These are phyloP conservation scores for Cerastis leucographa DNA, from an alignment of 2,888 invertebrate genomes.

Conservation along the genomic window DNA sequence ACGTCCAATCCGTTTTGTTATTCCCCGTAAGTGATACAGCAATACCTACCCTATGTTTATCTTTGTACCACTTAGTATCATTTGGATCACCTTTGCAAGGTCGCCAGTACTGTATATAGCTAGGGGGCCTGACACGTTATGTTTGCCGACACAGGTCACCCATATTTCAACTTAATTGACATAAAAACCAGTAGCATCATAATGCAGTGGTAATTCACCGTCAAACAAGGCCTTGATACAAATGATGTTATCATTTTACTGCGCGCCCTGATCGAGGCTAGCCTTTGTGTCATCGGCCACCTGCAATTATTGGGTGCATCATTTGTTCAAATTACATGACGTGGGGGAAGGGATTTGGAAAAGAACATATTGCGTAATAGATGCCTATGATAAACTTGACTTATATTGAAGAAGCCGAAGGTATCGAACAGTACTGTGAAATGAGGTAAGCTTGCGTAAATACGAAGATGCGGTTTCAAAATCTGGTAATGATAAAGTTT, in stretches of 20 bases:
- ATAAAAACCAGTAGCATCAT: slow-evolving; percentile 44
- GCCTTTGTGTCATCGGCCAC: slow-evolving; percentile 72
- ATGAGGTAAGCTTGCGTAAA: background rate
- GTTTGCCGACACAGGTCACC: background rate
- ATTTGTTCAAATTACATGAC: slow-evolving; percentile 51
- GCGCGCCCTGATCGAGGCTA: slow-evolving; percentile 78
- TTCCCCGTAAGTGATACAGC: background rate
- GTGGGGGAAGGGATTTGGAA: slow-evolving; percentile 16
- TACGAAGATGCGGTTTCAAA: background rate
- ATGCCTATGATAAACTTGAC: background rate
- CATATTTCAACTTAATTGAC: slow-evolving; percentile 29
- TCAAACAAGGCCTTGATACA: slow-evolving; percentile 73
- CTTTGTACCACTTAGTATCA: background rate
- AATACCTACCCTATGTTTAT: slow-evolving; percentile 1
- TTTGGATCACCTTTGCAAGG: background rate
- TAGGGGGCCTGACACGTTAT: background rate
- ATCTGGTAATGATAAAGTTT: background rate
- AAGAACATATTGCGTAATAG: slow-evolving; percentile 9
- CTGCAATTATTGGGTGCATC: slow-evolving; percentile 76
- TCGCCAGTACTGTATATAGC: background rate
- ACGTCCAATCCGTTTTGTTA: background rate
- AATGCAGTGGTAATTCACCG: slow-evolving; percentile 48
- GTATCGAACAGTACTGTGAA: background rate
- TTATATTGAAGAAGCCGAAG: too few species aligned
- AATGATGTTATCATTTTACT: slow-evolving; percentile 72